Conservation (phyloP, 2,797 vertebrate species). For the Pantherophis vulpinus region DNA sequence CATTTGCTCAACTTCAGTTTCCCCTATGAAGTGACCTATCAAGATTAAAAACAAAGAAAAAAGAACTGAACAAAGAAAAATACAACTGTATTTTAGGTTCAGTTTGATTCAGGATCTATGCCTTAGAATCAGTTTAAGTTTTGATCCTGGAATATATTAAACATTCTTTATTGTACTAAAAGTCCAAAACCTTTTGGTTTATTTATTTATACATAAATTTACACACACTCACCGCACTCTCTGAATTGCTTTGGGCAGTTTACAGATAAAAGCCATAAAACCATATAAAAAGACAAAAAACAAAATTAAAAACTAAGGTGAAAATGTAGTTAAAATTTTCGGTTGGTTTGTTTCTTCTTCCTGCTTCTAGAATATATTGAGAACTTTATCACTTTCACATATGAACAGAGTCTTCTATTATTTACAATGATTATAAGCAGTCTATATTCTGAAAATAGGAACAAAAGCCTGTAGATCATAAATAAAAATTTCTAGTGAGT, state of each 20-base stretch:
- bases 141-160: background rate
- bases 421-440: background rate
- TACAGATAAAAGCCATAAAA: background rate
- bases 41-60: background rate
- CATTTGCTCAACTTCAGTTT: background rate
- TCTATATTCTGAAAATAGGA: background rate
- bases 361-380: background rate
- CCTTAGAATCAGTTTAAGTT: background rate
- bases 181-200: background rate
- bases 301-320: background rate
- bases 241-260: background rate
- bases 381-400: background rate
- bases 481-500: background rate
- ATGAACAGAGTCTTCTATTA: background rate
- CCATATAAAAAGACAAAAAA: background rate
- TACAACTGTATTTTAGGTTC: background rate
- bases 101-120: background rate
- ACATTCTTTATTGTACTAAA: background rate
- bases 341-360: background rate
- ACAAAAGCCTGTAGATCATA: background rate
- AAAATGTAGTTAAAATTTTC: background rate
- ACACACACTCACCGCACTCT: background rate
- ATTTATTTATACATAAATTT: background rate
- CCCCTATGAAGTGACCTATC: slow-evolving; percentile 2
- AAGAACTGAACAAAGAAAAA: background rate